These are phyloP conservation scores for Gonioctena quinquepunctata DNA, from an alignment of 1,140 invertebrate genomes.

Conservation along the genomic window DNA sequence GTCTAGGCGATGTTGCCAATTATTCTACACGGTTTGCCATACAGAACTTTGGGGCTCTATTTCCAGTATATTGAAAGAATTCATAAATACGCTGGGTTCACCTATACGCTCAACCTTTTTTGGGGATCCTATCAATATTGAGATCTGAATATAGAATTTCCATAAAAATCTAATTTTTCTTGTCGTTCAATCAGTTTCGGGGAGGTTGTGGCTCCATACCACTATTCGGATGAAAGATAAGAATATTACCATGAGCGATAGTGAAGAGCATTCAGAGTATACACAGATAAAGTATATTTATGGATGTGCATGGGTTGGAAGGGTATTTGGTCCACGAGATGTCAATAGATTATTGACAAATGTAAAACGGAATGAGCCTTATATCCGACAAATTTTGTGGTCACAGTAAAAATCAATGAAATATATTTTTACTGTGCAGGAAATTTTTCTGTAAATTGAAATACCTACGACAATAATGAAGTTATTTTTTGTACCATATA, in stretches of 20 bases:
- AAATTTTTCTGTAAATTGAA: no score
- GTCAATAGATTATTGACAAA: no score
- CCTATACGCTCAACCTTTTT: background rate
- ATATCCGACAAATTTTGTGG: no score
- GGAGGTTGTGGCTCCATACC: background rate
- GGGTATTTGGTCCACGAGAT: no score
- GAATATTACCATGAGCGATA: background rate
- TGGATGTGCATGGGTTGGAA: background rate
- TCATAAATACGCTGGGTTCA: background rate
- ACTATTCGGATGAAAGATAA: background rate
- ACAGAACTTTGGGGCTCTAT: no score
- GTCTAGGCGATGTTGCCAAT: no score
- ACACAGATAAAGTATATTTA: background rate
- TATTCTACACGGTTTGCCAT: no score
- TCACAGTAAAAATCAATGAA: no score
- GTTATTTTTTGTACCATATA: no score
- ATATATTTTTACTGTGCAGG: no score
- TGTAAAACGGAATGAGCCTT: no score
- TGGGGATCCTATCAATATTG: background rate
- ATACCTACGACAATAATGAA: no score
- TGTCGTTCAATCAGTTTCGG: background rate
- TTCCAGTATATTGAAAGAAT: background rate
- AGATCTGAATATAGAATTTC: background rate
- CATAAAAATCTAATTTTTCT: background rate
- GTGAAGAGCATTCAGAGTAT: background rate